Percentiles rank a stretch among this genome's conserved stretches.
These are phyloP conservation scores for Brienomyrus brachyistius DNA, from an alignment of 2,113 vertebrate genomes.

Conservation along the genomic window DNA sequence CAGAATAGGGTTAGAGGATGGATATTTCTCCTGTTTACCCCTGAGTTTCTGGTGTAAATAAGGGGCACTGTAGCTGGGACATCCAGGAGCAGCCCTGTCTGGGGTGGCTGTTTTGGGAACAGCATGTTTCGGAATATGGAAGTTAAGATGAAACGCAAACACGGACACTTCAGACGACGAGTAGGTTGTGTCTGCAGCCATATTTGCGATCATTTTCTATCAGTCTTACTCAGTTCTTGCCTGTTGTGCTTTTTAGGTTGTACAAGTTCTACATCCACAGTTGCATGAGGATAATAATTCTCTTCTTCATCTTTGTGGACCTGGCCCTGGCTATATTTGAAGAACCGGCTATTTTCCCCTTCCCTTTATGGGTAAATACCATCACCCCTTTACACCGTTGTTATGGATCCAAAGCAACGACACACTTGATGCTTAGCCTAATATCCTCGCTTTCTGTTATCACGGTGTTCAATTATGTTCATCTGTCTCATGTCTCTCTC, in stretches of 20 bases:
- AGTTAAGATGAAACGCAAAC: background rate
- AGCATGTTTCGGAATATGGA: background rate
- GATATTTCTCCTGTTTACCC: background rate
- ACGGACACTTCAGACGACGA: background rate
- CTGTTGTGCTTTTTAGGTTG: slow-evolving; percentile 53
- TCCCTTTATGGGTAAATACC: slow-evolving; percentile 74
- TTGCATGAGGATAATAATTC: slow-evolving; percentile 61
- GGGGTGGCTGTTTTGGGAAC: background rate
- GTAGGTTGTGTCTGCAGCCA: background rate
- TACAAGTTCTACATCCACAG: slow-evolving; percentile 85
- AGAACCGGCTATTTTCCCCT: slow-evolving; percentile 67
- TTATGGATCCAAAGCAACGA: background rate
- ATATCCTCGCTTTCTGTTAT: background rate
- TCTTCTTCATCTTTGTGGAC: slow-evolving; percentile 76
- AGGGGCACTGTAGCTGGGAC: background rate
- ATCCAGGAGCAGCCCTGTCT: background rate
- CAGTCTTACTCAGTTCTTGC: background rate
- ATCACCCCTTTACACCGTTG: background rate
- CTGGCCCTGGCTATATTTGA: slow-evolving; percentile 79
- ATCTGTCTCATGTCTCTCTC: background rate
- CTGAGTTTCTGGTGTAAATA: background rate
- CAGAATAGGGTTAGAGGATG: background rate
- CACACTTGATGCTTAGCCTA: background rate
- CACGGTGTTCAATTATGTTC: background rate
- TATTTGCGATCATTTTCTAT: slow-evolving; percentile 15